A percentile compares a stretch with the other conserved stretches of the same genome.
phyloP scores from a whole-genome alignment of 2,113 vertebrate species.

The Silurus asotus region DNA sequence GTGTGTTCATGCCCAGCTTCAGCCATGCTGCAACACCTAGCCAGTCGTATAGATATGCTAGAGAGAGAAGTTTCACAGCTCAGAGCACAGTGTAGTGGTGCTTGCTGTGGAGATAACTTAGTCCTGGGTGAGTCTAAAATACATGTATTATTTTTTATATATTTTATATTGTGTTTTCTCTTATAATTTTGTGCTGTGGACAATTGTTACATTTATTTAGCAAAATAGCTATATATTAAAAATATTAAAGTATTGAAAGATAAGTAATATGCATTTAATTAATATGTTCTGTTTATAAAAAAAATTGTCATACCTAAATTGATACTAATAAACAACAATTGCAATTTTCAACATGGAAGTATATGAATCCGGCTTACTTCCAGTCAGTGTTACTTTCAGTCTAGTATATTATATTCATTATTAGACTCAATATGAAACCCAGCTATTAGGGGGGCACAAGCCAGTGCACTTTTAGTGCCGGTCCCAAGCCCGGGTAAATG shows the following conservation, averaged over 20 bases:
- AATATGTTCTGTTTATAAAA: neutral
- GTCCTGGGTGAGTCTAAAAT: slow-evolving; percentile 81
- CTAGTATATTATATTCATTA: too few species aligned
- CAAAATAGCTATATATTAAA: neutral
- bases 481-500: too few species aligned
- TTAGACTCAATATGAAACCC: neutral
- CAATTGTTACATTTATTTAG: neutral
- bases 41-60: slow-evolving; percentile 90
- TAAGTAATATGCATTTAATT: neutral
- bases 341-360: neutral
- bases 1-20: slow-evolving; percentile 83
- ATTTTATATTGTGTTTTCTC: neutral
- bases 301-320: neutral
- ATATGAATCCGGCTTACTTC: neutral
- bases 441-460: too few species aligned
- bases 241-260: neutral
- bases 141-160: neutral
- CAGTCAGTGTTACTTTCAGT: too few species aligned
- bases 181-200: neutral
- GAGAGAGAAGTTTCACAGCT: slow-evolving; percentile 93
- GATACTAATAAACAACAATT: neutral
- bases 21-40: slow-evolving; percentile 84
- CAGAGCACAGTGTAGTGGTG: slow-evolving; percentile 83
- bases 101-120: slow-evolving; percentile 86
- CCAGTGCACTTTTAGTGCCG: too few species aligned